Conservation (phyloP, 2,888 invertebrate genomes). For the Heliothis peltigera region DNA sequence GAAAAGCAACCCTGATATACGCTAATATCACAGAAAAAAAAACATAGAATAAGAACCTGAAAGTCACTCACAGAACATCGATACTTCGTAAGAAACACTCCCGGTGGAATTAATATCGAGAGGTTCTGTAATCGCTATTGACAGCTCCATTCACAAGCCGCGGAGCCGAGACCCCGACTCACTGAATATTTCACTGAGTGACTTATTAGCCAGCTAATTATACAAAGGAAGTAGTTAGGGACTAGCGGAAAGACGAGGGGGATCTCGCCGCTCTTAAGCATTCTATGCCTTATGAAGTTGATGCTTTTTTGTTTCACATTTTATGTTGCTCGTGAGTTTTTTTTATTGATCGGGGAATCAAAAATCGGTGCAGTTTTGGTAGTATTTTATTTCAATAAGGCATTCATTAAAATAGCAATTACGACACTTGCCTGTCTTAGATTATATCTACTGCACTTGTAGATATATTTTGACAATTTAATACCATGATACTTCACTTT, state of each 20-base stretch:
- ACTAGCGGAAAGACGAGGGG: slow-evolving; percentile 67
- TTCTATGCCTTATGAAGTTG: slow-evolving; percentile 30
- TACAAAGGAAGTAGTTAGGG: slow-evolving; percentile 84
- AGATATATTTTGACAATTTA: slow-evolving; percentile 19
- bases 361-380: not conserved
- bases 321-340: slow-evolving; percentile 1
- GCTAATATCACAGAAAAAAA: slow-evolving; percentile 11
- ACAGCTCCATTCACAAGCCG: slow-evolving; percentile 76
- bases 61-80: slow-evolving; percentile 37
- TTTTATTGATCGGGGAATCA: not conserved
- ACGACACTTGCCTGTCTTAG: slow-evolving; percentile 11
- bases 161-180: slow-evolving; percentile 66
- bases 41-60: slow-evolving; percentile 11
- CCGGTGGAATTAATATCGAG: slow-evolving; percentile 64
- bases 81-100: slow-evolving; percentile 53
- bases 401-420: not conserved
- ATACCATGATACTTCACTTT: slow-evolving; percentile 29
- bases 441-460: slow-evolving; percentile 24
- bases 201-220: slow-evolving; percentile 87
- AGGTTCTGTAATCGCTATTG: slow-evolving; percentile 79
- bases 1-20: not conserved
- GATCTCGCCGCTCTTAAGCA: slow-evolving; percentile 41
- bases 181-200: slow-evolving; percentile 81
- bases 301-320: slow-evolving; percentile 16
- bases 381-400: not conserved